Base-by-base conservation (phyloP, 2,113 vertebrate genomes). In the Mirza zaza region DNA sequence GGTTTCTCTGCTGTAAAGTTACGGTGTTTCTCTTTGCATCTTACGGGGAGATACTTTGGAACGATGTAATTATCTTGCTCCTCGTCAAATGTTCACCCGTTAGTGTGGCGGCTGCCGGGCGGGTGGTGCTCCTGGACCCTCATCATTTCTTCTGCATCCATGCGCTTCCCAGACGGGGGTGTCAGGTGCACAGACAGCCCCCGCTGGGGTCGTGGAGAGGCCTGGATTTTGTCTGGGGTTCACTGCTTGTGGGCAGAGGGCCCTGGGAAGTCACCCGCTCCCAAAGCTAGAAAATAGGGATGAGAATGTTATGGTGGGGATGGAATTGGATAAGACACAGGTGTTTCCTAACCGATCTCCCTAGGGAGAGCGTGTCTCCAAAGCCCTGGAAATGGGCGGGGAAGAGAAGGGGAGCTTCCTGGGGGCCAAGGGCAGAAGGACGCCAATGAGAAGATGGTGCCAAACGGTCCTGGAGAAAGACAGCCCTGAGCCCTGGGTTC, bases 391-490 rank as follows among this genome's bases (percentile, higher is more conserved):
- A 55, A 48, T 10, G 36, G 23, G 36, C 65, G 27, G 55, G 68
- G 48, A 34, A 73, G 52, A 63, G 20, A 48, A 65, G 50, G 36
- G 27, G 63, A 34, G 2, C 70, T 23, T 59, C 55, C 42, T 84
- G 34, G 17, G 1, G 42, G 76, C 36, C 76, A 14, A 8, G 32
- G 29, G 65, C 59, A 42, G 55, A 67, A 67, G 48, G 55, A 25
- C 57, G 48, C 39, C 39, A 55, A 27, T 18, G 63, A 67, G 90
- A 55, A 90, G 50, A 67, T 21, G 14, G n/a, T 8, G 5, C n/a
- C 29, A 10, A 8, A 14, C 5, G 20, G 34, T n/a, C 34, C 14
- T 0, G 0, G 36, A 45, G 76, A 1, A 4, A 39, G 23, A 17
- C 11, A 50, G 5, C 23, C 27, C 90, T 36, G 81, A 50, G 21